A percentile compares a stretch with the other conserved stretches of the same genome.
These are phyloP conservation scores for Trididemnum nubilum DNA, from an alignment of 23 tunicate genomes.

Conservation along the genomic window DNA sequence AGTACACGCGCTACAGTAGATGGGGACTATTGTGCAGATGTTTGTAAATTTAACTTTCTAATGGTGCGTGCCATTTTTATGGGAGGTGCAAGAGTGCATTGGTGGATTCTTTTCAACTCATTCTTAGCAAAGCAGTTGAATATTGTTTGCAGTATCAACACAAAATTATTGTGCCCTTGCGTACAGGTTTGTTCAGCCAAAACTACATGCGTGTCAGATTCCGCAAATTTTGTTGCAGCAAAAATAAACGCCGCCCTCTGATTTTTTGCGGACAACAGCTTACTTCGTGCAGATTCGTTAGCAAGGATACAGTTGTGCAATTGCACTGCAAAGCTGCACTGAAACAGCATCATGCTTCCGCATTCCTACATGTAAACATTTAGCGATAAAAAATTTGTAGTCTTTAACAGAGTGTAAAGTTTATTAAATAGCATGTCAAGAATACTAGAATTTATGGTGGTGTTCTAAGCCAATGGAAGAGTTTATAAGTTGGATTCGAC, in stretches of 20 bases:
- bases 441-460: too few species aligned
- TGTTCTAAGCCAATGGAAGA: too few species aligned
- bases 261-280: background rate
- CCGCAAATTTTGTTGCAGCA: background rate
- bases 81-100: background rate
- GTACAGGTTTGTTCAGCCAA: background rate
- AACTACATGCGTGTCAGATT: background rate
- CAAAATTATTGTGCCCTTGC: background rate
- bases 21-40: background rate
- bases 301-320: background rate
- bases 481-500: too few species aligned
- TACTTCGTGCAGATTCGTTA: background rate
- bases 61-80: background rate
- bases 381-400: too few species aligned
- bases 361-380: too few species aligned
- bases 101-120: background rate
- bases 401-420: too few species aligned
- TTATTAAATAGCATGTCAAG: too few species aligned
- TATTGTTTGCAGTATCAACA: background rate
- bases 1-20: too few species aligned
- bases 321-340: background rate
- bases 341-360: too few species aligned
- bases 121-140: constrained; percentile 13
- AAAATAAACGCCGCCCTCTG: background rate
- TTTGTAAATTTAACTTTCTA: background rate